Evolutionary conservation across 2,888 invertebrate species (phyloP).

Genomic region (Drosophila meridiana): DNA sequence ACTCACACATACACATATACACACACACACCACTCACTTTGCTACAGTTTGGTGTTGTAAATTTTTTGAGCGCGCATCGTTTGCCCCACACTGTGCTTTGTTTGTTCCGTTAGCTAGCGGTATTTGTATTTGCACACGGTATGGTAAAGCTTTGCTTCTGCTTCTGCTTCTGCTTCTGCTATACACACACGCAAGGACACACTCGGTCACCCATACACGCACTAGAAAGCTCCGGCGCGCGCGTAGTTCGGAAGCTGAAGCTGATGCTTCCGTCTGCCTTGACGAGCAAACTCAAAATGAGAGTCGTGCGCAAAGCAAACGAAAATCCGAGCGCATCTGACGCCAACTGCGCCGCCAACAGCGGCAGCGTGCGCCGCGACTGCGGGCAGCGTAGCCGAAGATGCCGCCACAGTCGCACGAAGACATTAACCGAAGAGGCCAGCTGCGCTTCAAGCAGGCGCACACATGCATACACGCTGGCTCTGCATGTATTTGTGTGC

Average conservation of each 20-base stretch:
- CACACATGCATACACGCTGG: conserved; percentile 3
- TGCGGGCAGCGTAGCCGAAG: conserved; percentile 45
- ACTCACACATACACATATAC: conserved; percentile 17
- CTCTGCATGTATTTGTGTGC: conserved; percentile 19
- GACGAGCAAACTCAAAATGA: conserved; percentile 80
- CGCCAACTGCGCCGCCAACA: conserved; percentile 47
- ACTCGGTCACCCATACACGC: conserved; percentile 2
- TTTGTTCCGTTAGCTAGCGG: conserved; percentile 48
- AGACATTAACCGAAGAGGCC: conserved; percentile 60
- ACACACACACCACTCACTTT: conserved; percentile 33
- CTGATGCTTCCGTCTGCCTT: conserved; percentile 74
- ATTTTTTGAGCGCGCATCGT: conserved; percentile 44
- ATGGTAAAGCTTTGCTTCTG: conserved; percentile 26
- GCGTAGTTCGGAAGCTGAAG: conserved; percentile 61
- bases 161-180: conserved; percentile 19
- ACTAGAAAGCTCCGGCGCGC: conserved; percentile 26
- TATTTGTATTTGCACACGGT: conserved; percentile 40
- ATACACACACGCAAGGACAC: conserved; percentile 14
- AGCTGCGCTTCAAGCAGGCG: conserved; percentile 39
- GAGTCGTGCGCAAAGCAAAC: conserved; percentile 77
- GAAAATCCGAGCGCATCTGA: conserved; percentile 65
- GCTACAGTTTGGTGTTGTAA: conserved; percentile 30
- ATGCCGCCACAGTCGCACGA: conserved; percentile 59
- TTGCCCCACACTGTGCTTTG: conserved; percentile 50
- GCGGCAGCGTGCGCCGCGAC: conserved; percentile 38